Base-by-base conservation (phyloP, 2,113 vertebrate species). In the Ibidorhyncha struthersii region DNA sequence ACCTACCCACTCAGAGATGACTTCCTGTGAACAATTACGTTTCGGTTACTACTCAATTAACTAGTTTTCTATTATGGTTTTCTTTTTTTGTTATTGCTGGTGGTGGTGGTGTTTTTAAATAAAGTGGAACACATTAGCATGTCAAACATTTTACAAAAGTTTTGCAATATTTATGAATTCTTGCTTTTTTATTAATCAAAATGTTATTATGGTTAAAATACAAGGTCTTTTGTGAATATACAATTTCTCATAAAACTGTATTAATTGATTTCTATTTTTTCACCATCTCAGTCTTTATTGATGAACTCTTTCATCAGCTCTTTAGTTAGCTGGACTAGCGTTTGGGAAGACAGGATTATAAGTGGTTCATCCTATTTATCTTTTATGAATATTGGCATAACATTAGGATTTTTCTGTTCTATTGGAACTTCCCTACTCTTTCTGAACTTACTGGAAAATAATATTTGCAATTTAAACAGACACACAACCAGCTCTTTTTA, bases 361-460 rank as follows among this genome's bases (percentile, higher is more conserved):
- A 65, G 14, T 40, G 27, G 7, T 72, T 91, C 36, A 66, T 77
- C 41, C n/a, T 91, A 85, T 77, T 95, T 90, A 76, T 43, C 27
- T 89, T 84, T 65, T 76, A 43, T 80, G 22, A 88, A 85, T 93
- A 95, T n/a, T 94, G 53, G 26, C 56, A 1, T 71, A 43, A 66
- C 25, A 38, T 53, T 41, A 66, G 13, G 13, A 83, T 94, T 72
- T 70, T 82, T 94, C 36, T 93, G 2, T 89, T 90, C 49, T 85
- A 22, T 50, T 91, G 56, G 41, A 94, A 87, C 56, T 76, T 84
- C 52, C 56, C 27, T 22, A n/a, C 61, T 82, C 53, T 95, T 94
- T 85, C 90, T 74, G 70, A 80, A 93, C 49, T 90, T 77, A 94
- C 71, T 84, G 92, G 87, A 93, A 97, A 96, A 86, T 56, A 91